These are phyloP conservation scores for Leucophenga maculata DNA, from an alignment of 2,888 invertebrate species.

Conservation along the genomic window DNA sequence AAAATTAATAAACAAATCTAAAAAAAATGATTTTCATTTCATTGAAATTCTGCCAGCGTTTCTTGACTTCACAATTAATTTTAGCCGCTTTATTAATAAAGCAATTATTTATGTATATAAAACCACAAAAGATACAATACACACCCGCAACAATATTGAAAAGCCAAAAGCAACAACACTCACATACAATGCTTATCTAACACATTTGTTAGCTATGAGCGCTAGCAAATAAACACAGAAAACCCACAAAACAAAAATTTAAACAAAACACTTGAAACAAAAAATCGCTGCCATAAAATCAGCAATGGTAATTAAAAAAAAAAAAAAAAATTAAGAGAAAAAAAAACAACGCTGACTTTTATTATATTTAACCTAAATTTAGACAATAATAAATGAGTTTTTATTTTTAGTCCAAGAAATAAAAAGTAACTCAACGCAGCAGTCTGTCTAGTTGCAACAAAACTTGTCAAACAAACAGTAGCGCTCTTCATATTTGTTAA, in stretches of 20 bases:
- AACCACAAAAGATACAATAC: too few relatives aligned
- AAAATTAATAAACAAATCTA: too few relatives aligned
- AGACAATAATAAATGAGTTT: constrained; percentile 16
- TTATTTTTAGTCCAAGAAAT: background rate
- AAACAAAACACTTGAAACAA: background rate
- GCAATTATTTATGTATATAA: too few relatives aligned
- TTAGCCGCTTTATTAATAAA: too few relatives aligned
- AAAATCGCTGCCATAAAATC: background rate
- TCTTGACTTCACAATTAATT: too few relatives aligned
- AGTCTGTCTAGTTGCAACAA: background rate
- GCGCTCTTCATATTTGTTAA: constrained; percentile 13
- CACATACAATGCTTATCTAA: background rate
- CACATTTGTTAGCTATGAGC: background rate
- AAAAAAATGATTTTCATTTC: too few relatives aligned
- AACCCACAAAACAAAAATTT: background rate
- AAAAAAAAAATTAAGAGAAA: background rate
- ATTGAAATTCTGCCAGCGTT: too few relatives aligned
- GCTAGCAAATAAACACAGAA: background rate
- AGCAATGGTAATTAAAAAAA: background rate
- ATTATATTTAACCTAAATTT: constrained; percentile 20
- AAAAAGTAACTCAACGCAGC: background rate
- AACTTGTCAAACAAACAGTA: background rate
- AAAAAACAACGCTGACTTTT: background rate
- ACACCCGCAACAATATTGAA: too few relatives aligned
- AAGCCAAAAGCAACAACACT: background rate